Evolutionary conservation across 2,797 vertebrate species (phyloP).

Genomic region (Synanceia verrucosa): DNA sequence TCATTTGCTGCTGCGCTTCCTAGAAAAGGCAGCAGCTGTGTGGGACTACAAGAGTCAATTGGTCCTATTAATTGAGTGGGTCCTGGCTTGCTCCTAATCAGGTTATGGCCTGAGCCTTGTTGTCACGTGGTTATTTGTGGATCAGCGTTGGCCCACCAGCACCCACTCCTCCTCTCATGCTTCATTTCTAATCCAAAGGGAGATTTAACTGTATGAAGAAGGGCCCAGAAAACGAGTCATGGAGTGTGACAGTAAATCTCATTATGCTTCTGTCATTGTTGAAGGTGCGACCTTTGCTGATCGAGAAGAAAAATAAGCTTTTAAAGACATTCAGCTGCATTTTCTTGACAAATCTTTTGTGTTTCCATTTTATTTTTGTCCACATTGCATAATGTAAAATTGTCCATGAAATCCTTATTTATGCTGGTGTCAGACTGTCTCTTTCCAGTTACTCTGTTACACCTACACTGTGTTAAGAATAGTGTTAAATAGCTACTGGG

Average conservation of each 20-base stretch:
- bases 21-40: conserved; percentile 53
- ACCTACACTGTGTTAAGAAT: conserved; percentile 3
- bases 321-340: too few species aligned
- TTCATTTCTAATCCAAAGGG: conserved; percentile 4
- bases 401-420: neutral
- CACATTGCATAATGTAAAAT: neutral
- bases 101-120: conserved; percentile 57
- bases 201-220: neutral
- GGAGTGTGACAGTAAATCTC: neutral
- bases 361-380: neutral
- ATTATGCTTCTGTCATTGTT: neutral
- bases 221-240: neutral
- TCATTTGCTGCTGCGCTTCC: conserved; percentile 34
- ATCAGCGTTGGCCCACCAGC: neutral
- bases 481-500: neutral
- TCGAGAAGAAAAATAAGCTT: neutral
- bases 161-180: neutral
- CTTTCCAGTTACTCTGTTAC: neutral
- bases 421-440: neutral
- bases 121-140: conserved; percentile 46
- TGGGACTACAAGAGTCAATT: conserved; percentile 56
- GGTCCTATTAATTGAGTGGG: conserved; percentile 74
- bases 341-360: neutral
- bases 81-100: conserved; percentile 66
- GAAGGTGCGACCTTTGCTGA: neutral